Evolutionary conservation across 1,140 invertebrate genomes (phyloP), one percentile per base, ranked within the genome.

Genomic region (Drosophila nasuta): DNA sequence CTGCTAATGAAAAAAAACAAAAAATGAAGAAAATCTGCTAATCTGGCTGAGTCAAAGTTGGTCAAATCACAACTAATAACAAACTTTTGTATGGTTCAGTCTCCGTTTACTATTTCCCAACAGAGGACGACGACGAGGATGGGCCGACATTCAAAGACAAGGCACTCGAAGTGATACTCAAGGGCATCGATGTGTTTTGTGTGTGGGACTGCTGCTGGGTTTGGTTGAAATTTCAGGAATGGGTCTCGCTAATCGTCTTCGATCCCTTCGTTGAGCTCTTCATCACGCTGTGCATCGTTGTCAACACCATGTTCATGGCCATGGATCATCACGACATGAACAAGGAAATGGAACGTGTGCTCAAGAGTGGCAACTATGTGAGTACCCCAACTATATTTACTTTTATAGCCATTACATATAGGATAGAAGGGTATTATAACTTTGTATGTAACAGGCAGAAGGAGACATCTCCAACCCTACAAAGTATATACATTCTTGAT

Each of bases 291-390:
- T 99, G 98, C 93, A 99, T 99, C 93, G 97, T 99, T 58, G 97
- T 99, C 75, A 99, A 99, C 92, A 99, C 98, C 1, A 94, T 98
- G 64, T 99, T 99, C 94, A 99, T 99, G 98, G 98, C 98, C 8
- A 94, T 99, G 92, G 98, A 99, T 93, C 97, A 99, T 92, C 96
- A 99, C 93, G 96, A 97, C 70, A 99, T 98, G 97, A 95, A 98
- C 91, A 95, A 95, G 89, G 95, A 96, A 89, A 96, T 98, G 95
- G 96, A 97, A 57, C 95, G 93, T 63, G 95, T 97, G n/a, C 94
- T 98, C 48, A 96, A 97, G 93, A 96, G 95, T 86, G 98, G 97
- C 88, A 99, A 99, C 92, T 98, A 98, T 94, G 98, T 99, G 94
- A 96, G 97, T 95, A 13, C 5, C 3, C 4, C 6, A 41, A 43